phyloP scores from a whole-genome alignment of 2,888 invertebrate species.

The Petrophora chlorosata region DNA sequence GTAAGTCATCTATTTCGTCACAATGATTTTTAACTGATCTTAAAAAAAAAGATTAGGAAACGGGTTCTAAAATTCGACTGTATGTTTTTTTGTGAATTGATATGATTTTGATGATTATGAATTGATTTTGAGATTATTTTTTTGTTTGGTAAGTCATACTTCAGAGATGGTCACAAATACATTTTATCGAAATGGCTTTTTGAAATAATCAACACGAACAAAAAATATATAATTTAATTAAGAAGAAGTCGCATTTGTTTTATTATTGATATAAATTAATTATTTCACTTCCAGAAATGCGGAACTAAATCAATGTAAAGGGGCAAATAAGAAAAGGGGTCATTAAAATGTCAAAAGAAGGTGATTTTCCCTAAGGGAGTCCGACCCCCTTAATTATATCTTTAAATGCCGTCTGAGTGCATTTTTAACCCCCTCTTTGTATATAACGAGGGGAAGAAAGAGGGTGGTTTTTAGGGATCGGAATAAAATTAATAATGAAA shows the following conservation, averaged over 20 bases:
- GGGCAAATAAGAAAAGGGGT: constrained; percentile 74
- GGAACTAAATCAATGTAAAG: constrained; percentile 14
- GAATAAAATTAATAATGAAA: constrained; percentile 38
- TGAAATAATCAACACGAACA: no score
- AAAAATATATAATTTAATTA: no score
- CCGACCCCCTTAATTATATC: constrained; percentile 80
- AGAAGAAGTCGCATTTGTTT: neutral
- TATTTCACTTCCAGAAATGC: constrained; percentile 34
- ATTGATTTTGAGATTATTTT: no score
- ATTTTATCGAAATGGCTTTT: no score
- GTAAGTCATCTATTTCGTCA: no score
- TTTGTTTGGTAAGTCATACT: no score
- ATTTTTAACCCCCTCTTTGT: constrained; percentile 71
- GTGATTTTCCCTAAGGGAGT: constrained; percentile 74
- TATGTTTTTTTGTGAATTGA: no score
- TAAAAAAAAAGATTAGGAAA: no score
- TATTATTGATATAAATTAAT: neutral
- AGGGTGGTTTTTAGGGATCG: constrained; percentile 44
- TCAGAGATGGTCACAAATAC: no score
- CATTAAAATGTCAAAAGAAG: constrained; percentile 82
- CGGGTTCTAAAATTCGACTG: no score
- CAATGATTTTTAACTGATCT: no score
- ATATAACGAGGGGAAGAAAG: constrained; percentile 51
- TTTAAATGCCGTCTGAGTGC: constrained; percentile 82
- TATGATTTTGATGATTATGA: no score